Percentiles rank a stretch among this genome's conserved stretches.
Conservation (phyloP, 2,113 vertebrate genomes). For the Sialia sialis region DNA sequence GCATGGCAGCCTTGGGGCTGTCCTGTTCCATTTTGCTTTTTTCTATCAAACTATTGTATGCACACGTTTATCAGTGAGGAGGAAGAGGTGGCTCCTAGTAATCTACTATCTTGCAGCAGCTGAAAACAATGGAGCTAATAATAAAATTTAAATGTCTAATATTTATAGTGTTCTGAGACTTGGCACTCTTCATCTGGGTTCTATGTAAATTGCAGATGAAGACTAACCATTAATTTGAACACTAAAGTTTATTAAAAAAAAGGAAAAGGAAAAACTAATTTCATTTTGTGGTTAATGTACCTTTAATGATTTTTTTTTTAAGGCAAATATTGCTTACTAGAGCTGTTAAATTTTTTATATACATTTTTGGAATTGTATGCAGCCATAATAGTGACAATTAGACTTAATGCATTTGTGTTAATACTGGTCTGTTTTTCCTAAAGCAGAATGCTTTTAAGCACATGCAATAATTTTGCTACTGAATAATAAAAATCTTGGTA, state of each 20-base stretch:
- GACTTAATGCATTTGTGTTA: neutral
- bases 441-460: slow-evolving; percentile 1
- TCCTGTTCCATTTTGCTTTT: neutral
- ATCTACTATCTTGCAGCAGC: neutral
- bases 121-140: neutral
- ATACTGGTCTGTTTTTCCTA: neutral
- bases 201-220: neutral
- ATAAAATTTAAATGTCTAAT: neutral
- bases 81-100: neutral
- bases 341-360: neutral
- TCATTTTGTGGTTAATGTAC: neutral
- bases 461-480: neutral
- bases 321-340: neutral
- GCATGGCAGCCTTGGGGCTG: neutral
- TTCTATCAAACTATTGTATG: neutral
- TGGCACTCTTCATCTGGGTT: neutral
- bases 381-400: neutral
- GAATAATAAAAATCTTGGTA: neutral
- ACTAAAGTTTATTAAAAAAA: neutral
- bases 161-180: neutral
- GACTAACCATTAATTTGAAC: neutral
- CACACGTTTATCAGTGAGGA: neutral
- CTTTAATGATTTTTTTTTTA: neutral
- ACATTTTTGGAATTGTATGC: neutral
- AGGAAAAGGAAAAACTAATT: neutral